Evolutionary conservation across 2,113 vertebrate species (phyloP), one percentile per base, ranked within the genome.

Genomic region (Actenoides hombroni): DNA sequence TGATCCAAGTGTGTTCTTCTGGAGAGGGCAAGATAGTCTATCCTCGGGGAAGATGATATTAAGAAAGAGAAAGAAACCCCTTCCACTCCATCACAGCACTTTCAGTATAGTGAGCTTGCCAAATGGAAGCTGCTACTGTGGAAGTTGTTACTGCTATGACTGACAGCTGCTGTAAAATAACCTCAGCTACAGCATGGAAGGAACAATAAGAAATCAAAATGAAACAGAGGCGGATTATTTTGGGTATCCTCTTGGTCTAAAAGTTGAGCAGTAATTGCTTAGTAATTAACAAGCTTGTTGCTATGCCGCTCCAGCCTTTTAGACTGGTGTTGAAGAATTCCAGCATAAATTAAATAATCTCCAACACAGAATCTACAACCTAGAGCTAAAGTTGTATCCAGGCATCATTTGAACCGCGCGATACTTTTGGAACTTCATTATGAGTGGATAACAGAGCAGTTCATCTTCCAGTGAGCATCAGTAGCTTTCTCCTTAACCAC

Each of bases 31-130:
- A 91, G 93, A 6, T 73, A 92, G 74, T 94, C 95, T 95, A 59
- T 96, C 92, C 83, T 93, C 70, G 81, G 86, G 96, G 95, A 94
- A 96, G 95, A 94, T 92, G 78, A 96, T 96, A 95, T 96, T 95
- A 96, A 96, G 94, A 94, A 93, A 90, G 67, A 90, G 73, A 92
- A 48, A 93, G 80, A 78, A 94, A 78, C 86, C 90, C 95, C 83
- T 95, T 92, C 77, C 74, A 56, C 86, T 92, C 90, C 87, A 73
- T 92, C 92, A 63, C 70, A 61, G 59, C 63, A 19, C 81, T 94
- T 87, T 89, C 88, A 81, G 57, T 79, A n/a, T 10, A 35, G 44
- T 49, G 77, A 96, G 77, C 40, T 69, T 93, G 90, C 83, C 94
- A 95, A 93, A 92, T 92, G 81, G 95, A 92, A 94, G 88, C 86